These are phyloP conservation scores for Theonella swinhoei DNA, from an alignment of 37 sponge, comb jelly and placozoan genomes.

Conservation along the genomic window DNA sequence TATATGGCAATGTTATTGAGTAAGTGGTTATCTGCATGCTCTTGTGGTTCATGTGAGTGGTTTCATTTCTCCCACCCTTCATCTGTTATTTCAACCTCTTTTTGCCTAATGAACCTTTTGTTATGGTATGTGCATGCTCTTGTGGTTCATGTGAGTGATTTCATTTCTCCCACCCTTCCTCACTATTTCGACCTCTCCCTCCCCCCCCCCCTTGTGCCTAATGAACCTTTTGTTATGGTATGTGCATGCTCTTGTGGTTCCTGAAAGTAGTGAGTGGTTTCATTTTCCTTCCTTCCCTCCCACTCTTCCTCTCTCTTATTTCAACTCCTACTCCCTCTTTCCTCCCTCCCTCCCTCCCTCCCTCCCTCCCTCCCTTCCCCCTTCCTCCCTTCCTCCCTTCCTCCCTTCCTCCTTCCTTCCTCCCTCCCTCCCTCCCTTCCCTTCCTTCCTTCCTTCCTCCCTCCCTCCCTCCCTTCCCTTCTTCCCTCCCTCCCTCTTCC, in stretches of 20 bases:
- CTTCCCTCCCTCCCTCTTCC: neutral
- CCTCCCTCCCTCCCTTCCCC: neutral
- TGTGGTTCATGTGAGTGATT: neutral
- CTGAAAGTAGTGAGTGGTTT: no score
- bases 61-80: neutral
- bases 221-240: neutral
- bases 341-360: neutral
- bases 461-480: conserved; percentile 31
- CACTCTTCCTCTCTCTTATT: neutral
- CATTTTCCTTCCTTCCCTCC: neutral
- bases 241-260: no score
- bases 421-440: neutral
- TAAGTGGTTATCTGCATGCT: no score
- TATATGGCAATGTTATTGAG: neutral
- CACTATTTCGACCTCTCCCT: neutral
- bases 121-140: no score
- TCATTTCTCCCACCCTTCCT: neutral
- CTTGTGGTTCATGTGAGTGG: neutral
- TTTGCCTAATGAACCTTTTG: neutral
- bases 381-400: neutral
- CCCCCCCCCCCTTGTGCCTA: neutral
- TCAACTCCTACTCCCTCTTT: neutral
- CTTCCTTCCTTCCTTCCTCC: neutral
- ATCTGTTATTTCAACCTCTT: neutral
- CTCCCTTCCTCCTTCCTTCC: neutral